Base-by-base conservation (phyloP, 2,888 invertebrate genomes). In the Boloria selene region DNA sequence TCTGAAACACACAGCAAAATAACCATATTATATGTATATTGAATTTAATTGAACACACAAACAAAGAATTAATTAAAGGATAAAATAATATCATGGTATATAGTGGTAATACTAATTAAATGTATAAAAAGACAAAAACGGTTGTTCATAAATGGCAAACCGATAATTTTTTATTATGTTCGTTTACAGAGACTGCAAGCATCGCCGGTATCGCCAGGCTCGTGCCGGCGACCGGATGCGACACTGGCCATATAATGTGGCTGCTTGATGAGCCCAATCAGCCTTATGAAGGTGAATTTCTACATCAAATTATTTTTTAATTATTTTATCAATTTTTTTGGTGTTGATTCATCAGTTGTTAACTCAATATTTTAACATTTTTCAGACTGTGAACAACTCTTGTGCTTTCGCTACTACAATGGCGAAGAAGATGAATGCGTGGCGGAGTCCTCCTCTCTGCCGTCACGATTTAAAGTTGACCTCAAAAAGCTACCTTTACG, bases 351-450 rank as follows among this genome's bases (percentile, higher is more conserved):
- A 7, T 38, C 31, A 38, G 2, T 58, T 17, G 3, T 70, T 17
- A 61, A 42, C 13, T 13, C 18, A 45, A 52, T 1, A 58, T 58
- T 3, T 26, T 31, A 49, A 50, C 14, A 14, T 13, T 54, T 94
- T 94, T 70, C 93, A 95, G 95, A 95, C 82, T 94, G 94, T 82
- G 94, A 94, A 81, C 95, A 94, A 82, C 89, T 95, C 72, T 90
- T 95, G 73, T 95, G 95, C 82, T 95, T 95, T 83, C 95, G 95
- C 60, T 95, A 95, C 86, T 95, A 94, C 88, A 94, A 94, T 85
- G 94, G 94, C 73, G 90, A 94, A 67, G 93, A 93, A 70, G 91
- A 94, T 75, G 94, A 94, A 75, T 94, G 94, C 80, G 90, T 94
- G 72, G 95, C 94, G 70, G 94, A 95, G 83, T 93, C 94, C 13